These are phyloP conservation scores for Himalopsyche phryganea DNA, from an alignment of 1,140 invertebrate genomes.

Conservation along the genomic window DNA sequence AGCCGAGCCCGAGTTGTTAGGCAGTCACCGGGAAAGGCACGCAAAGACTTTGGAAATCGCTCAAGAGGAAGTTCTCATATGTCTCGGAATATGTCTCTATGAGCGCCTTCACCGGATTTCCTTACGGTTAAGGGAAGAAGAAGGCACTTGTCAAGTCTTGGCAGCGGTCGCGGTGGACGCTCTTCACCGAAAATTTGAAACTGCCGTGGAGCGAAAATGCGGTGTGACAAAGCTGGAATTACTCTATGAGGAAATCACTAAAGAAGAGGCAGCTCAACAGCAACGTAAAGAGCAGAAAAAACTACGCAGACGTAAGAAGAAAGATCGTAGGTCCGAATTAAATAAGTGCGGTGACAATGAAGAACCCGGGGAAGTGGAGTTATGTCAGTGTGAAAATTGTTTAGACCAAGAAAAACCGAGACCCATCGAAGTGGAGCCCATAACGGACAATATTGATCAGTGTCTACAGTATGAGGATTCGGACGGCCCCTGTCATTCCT, in stretches of 20 bases:
- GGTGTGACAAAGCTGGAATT: conserved; percentile 83
- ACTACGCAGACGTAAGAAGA: conserved; percentile 82
- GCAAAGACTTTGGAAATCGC: conserved; percentile 93
- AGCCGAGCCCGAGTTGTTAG: conserved; percentile 85
- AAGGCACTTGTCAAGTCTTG: conserved; percentile 86
- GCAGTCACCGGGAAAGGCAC: conserved; percentile 80
- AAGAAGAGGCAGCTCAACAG: conserved; percentile 79
- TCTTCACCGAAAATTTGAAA: conserved; percentile 83
- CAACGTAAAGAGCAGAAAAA: conserved; percentile 83
- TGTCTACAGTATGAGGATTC: conserved; percentile 20
- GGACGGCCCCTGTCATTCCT: conserved; percentile 39
- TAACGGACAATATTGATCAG: conserved; percentile 16
- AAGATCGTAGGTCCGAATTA: conserved; percentile 48
- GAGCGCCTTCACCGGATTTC: conserved; percentile 83
- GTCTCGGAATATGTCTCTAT: conserved; percentile 87
- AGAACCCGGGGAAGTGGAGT: conserved; percentile 17
- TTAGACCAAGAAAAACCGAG: conserved; percentile 12
- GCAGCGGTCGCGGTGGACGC: conserved; percentile 84
- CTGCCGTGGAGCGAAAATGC: conserved; percentile 82
- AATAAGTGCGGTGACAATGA: conserved; percentile 34
- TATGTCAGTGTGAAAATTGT: conserved; percentile 24
- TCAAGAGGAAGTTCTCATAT: conserved; percentile 92
- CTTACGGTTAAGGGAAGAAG: conserved; percentile 80
- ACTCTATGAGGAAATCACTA: conserved; percentile 74
- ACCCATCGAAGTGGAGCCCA: conserved; percentile 16